These are phyloP conservation scores for Willowsia nigromaculata DNA, from an alignment of 2,888 invertebrate species.

Conservation along the genomic window DNA sequence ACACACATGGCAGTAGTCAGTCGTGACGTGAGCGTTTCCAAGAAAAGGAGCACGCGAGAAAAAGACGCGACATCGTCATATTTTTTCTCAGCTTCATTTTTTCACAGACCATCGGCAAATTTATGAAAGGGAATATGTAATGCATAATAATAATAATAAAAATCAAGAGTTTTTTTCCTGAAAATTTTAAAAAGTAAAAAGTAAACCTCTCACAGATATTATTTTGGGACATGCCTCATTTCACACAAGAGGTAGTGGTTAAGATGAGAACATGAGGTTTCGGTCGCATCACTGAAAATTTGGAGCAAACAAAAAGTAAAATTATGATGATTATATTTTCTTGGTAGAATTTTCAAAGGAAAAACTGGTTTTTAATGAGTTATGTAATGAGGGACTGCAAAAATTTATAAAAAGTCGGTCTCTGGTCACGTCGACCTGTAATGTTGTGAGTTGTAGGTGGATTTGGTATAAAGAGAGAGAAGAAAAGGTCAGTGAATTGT, in stretches of 20 bases:
- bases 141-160: conserved; percentile 49
- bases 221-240: neutral
- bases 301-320: too few relatives aligned
- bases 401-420: neutral
- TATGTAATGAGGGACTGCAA: neutral
- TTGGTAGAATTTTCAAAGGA: too few relatives aligned
- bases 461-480: too few relatives aligned
- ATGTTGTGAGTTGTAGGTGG: too few relatives aligned
- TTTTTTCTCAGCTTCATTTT: neutral
- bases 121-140: conserved; percentile 15
- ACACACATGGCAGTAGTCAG: conserved; percentile 19
- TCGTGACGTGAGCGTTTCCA: neutral
- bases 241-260: too few relatives aligned
- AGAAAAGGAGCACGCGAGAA: neutral
- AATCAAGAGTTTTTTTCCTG: neutral
- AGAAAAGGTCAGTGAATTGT: neutral
- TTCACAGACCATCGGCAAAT: neutral
- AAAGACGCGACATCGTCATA: neutral
- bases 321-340: too few relatives aligned
- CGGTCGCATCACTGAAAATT: too few relatives aligned
- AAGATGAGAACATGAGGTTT: too few relatives aligned
- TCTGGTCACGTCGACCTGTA: neutral
- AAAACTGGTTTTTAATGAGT: neutral
- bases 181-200: neutral
- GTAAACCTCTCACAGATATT: neutral